Evolutionary conservation across 2,797 vertebrate genomes (phyloP).

Genomic region (Neomorphus geoffroyi): DNA sequence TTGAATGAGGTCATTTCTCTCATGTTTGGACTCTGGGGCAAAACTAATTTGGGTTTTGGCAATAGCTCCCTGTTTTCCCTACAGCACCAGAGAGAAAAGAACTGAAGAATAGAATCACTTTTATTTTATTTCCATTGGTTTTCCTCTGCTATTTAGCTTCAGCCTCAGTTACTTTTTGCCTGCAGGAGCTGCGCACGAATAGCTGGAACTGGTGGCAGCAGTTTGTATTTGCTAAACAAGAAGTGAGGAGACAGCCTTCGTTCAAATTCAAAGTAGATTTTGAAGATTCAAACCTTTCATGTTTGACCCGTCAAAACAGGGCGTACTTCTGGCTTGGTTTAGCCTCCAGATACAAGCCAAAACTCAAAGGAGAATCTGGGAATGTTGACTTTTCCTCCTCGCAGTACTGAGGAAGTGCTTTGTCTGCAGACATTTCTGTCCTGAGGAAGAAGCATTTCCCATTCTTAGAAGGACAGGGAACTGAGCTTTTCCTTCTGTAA

Average conservation of each 20-base stretch:
- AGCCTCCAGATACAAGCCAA: not conserved
- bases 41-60: conserved; percentile 40
- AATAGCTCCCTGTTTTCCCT: conserved; percentile 32
- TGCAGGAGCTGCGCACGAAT: not conserved
- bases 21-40: not conserved
- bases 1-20: not conserved
- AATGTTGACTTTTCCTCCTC: not conserved
- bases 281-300: not conserved
- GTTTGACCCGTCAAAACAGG: not conserved
- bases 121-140: conserved; percentile 8
- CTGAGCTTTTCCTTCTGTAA: not conserved
- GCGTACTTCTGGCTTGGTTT: not conserved
- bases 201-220: not conserved
- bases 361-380: not conserved
- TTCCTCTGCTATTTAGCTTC: conserved; percentile 12
- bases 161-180: not conserved
- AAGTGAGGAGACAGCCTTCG: not conserved
- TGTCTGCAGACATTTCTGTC: not conserved
- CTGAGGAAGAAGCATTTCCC: not conserved
- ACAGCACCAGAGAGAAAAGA: conserved; percentile 13
- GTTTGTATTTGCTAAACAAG: not conserved
- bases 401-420: not conserved
- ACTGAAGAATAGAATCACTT: not conserved
- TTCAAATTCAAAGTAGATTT: not conserved
- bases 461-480: not conserved